These are phyloP conservation scores for Triplophysa yarkandensis DNA, from an alignment of 2,797 vertebrate genomes.

Conservation along the genomic window DNA sequence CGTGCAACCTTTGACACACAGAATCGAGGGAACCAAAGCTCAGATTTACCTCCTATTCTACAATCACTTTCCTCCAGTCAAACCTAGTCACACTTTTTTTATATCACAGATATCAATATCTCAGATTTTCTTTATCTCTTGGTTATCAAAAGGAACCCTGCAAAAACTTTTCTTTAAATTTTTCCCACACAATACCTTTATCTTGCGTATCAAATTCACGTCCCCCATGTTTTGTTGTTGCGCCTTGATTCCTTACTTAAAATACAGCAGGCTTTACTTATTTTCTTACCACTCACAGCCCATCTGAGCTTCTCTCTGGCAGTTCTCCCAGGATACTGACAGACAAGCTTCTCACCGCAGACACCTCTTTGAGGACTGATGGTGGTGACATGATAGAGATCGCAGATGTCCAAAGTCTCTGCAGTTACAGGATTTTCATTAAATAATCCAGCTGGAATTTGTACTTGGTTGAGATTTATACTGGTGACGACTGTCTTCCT, in stretches of 20 bases:
- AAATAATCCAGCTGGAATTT: slow-evolving; percentile 10
- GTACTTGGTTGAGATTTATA: not conserved
- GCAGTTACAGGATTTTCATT: not conserved
- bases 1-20: slow-evolving; percentile 8
- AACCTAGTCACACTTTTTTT: not conserved
- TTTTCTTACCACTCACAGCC: not conserved
- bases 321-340: not conserved
- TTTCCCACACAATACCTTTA: slow-evolving; percentile 1
- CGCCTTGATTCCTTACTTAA: not conserved
- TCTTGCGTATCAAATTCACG: not conserved
- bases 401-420: slow-evolving; percentile 9
- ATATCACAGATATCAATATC: too few species aligned
- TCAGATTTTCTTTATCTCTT: not conserved
- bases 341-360: not conserved
- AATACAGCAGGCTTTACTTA: not conserved
- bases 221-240: not conserved
- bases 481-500: not conserved
- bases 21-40: not conserved
- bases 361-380: not conserved
- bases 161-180: not conserved
- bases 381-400: not conserved
- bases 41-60: slow-evolving; percentile 1
- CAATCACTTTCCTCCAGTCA: not conserved
- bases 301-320: slow-evolving; percentile 1
- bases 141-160: not conserved